Percentiles rank a stretch among this genome's conserved stretches.
Conservation (phyloP, 2,797 vertebrate genomes). For the Darevskia mixta region DNA sequence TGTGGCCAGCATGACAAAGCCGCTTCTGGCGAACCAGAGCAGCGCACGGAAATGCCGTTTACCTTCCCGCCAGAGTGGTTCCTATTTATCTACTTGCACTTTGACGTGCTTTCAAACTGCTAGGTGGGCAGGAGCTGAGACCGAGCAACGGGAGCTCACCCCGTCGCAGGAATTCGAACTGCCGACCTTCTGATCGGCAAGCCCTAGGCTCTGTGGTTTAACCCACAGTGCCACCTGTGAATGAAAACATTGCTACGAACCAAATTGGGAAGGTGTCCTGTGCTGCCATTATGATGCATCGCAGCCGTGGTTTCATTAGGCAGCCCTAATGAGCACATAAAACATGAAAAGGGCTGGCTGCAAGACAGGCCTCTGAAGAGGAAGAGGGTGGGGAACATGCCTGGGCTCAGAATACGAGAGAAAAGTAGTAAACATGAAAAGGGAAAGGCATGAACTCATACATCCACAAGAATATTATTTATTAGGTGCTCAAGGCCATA, state of each 20-base stretch:
- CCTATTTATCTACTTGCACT: no score
- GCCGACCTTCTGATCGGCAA: no score
- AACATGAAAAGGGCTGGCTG: not conserved
- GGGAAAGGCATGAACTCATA: constrained; percentile 1
- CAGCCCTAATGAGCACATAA: not conserved
- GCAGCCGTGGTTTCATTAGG: constrained; percentile 13
- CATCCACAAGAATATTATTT: not conserved
- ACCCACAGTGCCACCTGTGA: no score
- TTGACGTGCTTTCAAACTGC: no score
- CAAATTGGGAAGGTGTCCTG: not conserved
- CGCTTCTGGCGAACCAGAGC: no score
- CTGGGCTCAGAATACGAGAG: not conserved
- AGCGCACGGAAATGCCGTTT: no score
- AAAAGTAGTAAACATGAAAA: constrained; percentile 13
- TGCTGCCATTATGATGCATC: not conserved
- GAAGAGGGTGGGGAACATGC: not conserved
- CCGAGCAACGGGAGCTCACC: no score
- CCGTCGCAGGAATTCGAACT: no score
- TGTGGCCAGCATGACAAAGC: no score
- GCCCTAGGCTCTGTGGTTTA: no score
- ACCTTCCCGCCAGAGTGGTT: no score
- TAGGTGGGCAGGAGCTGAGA: no score
- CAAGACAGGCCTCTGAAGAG: not conserved
- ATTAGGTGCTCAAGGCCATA: not conserved
- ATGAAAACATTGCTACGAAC: constrained; percentile 14